Evolutionary conservation across 2,888 invertebrate genomes (phyloP).

Genomic region (Caenorhabditis auriculariae): DNA sequence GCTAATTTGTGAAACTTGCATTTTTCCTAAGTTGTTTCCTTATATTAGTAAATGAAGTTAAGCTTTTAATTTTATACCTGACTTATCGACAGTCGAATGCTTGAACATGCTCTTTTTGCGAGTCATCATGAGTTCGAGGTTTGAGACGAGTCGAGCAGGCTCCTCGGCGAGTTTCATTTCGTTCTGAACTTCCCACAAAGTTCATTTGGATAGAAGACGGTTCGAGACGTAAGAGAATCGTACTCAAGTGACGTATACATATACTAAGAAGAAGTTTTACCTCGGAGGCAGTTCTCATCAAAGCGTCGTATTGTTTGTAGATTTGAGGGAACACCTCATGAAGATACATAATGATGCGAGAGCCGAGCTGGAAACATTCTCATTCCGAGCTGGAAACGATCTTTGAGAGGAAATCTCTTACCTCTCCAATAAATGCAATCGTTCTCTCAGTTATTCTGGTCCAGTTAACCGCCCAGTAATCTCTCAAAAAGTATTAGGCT

Average conservation of each 20-base stretch:
- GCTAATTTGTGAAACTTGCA: no score
- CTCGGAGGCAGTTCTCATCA: constrained; percentile 10
- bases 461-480: constrained; percentile 22
- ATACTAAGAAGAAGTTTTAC: no score
- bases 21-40: constrained; percentile 14
- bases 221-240: no score
- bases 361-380: no score
- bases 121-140: constrained; percentile 12
- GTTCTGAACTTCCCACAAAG: constrained; percentile 1
- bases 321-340: constrained; percentile 13
- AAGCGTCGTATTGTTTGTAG: constrained; percentile 8
- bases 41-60: constrained; percentile 9
- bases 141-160: constrained; percentile 7
- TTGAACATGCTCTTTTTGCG: constrained; percentile 10
- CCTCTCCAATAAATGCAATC: constrained; percentile 31
- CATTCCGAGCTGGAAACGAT: no score
- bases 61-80: no score
- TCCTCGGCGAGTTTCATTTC: constrained; percentile 14
- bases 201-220: no score
- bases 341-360: no score
- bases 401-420: no score
- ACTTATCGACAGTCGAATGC: constrained; percentile 1
- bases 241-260: no score
- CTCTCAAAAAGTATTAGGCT: background rate
- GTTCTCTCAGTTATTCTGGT: constrained; percentile 20